Evolutionary conservation across 2,888 invertebrate species (phyloP).

Genomic region (Patella caerulea): DNA sequence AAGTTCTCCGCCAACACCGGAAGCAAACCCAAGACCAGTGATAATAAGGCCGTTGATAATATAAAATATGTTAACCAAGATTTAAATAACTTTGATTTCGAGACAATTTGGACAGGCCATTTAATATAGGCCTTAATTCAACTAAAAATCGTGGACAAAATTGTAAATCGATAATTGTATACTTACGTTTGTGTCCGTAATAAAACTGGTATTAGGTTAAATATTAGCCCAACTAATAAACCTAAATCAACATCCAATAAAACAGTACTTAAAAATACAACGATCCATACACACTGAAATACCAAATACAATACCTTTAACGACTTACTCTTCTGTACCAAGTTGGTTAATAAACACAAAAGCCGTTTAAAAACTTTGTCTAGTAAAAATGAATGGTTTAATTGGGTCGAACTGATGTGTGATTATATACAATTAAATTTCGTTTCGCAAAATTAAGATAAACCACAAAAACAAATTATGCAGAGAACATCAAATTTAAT

Average conservation of each 20-base stretch:
- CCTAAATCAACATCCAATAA: slow-evolving; percentile 87
- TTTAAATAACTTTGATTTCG: no score
- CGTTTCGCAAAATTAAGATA: slow-evolving; percentile 18
- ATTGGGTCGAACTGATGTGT: no score
- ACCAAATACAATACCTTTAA: neutral
- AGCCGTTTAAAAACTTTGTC: neutral
- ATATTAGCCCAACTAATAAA: slow-evolving; percentile 70
- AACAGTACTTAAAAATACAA: slow-evolving; percentile 83
- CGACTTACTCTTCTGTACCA: neutral
- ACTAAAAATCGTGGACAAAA: no score
- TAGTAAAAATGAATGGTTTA: neutral
- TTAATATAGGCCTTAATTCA: no score
- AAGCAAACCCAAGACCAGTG: no score
- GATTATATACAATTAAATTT: neutral
- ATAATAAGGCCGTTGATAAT: no score
- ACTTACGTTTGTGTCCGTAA: slow-evolving; percentile 54
- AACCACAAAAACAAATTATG: neutral
- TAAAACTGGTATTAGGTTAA: slow-evolving; percentile 39
- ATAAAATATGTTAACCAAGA: no score
- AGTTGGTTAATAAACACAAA: neutral
- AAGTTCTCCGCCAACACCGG: no score
- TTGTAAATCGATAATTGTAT: no score
- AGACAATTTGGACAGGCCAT: no score
- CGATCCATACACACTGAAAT: slow-evolving; percentile 77
- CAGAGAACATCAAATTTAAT: neutral